phyloP scores from a whole-genome alignment of 2,797 vertebrate genomes.

The Triplophysa yarkandensis region DNA sequence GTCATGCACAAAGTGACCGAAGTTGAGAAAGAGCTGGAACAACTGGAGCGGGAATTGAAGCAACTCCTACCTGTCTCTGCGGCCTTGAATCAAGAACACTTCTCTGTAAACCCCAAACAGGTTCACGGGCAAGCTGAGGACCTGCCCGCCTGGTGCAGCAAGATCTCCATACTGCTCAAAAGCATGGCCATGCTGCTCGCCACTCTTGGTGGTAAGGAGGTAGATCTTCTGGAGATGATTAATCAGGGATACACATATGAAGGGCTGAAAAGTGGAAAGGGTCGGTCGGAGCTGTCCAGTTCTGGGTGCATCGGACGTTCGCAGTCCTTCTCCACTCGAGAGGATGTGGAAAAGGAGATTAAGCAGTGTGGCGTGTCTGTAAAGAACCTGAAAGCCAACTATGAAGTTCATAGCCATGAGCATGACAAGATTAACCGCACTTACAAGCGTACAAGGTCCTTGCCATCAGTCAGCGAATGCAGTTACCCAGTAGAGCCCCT shows the following conservation, averaged over 20 bases:
- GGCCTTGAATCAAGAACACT: constrained; percentile 76
- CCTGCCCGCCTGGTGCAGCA: constrained; percentile 84
- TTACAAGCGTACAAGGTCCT: constrained; percentile 80
- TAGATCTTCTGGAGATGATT: constrained; percentile 81
- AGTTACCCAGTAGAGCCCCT: constrained; percentile 73
- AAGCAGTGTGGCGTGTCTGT: constrained; percentile 92
- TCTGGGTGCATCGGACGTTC: constrained; percentile 80
- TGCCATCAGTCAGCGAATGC: constrained; percentile 71
- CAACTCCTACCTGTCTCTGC: constrained; percentile 83
- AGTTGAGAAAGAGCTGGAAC: constrained; percentile 83
- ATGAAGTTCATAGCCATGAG: constrained; percentile 79
- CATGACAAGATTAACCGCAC: constrained; percentile 65
- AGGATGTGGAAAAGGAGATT: constrained; percentile 89
- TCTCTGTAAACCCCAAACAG: constrained; percentile 84
- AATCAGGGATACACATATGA: constrained; percentile 70
- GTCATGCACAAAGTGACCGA: constrained; percentile 90
- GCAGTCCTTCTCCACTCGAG: constrained; percentile 87
- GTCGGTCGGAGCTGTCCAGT: constrained; percentile 52
- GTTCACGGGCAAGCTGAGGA: constrained; percentile 85
- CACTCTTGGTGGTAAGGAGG: constrained; percentile 79
- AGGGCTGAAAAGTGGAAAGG: constrained; percentile 59
- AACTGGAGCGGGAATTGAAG: constrained; percentile 83
- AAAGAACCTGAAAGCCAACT: constrained; percentile 89
- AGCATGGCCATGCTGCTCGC: constrained; percentile 84
- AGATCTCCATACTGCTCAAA: constrained; percentile 83